phyloP scores from a whole-genome alignment of 2,888 invertebrate species.

The Campoplex capitator region DNA sequence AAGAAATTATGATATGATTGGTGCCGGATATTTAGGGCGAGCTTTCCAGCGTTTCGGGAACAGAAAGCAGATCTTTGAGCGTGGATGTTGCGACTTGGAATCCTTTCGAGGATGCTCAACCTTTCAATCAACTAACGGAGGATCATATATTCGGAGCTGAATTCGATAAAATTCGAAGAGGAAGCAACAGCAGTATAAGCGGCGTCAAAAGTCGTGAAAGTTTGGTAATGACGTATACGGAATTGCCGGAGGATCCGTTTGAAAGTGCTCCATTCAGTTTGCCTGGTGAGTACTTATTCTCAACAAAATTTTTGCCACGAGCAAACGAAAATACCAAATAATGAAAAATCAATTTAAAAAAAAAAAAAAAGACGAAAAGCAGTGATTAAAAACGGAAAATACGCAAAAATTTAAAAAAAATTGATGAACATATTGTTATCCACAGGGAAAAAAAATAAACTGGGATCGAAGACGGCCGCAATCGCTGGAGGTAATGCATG shows the following conservation, averaged over 20 bases:
- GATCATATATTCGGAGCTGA: constrained; percentile 94
- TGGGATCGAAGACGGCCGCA: constrained; percentile 82
- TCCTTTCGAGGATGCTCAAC: constrained; percentile 91
- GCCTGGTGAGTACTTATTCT: constrained; percentile 86
- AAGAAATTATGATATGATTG: constrained; percentile 21
- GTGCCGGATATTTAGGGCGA: constrained; percentile 79
- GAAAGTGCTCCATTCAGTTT: constrained; percentile 93
- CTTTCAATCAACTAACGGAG: constrained; percentile 91
- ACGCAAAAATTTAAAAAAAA: constrained; percentile 32
- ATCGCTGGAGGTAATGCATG: constrained; percentile 85
- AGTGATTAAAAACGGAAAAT: background rate
- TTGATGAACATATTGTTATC: constrained; percentile 70
- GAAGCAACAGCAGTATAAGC: constrained; percentile 91
- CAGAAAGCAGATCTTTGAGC: constrained; percentile 83
- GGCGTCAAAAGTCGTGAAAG: constrained; percentile 90
- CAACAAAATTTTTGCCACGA: background rate
- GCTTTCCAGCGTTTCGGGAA: constrained; percentile 81
- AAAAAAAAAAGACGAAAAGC: background rate
- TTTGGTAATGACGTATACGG: constrained; percentile 88
- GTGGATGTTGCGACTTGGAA: constrained; percentile 92
- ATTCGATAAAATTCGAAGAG: constrained; percentile 92
- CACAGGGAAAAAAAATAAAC: constrained; percentile 83
- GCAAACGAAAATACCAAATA: background rate
- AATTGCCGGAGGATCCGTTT: constrained; percentile 90
- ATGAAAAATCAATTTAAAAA: background rate